Evolutionary conservation across 2,797 vertebrate genomes (phyloP).

Genomic region (Telmatherina bonti): DNA sequence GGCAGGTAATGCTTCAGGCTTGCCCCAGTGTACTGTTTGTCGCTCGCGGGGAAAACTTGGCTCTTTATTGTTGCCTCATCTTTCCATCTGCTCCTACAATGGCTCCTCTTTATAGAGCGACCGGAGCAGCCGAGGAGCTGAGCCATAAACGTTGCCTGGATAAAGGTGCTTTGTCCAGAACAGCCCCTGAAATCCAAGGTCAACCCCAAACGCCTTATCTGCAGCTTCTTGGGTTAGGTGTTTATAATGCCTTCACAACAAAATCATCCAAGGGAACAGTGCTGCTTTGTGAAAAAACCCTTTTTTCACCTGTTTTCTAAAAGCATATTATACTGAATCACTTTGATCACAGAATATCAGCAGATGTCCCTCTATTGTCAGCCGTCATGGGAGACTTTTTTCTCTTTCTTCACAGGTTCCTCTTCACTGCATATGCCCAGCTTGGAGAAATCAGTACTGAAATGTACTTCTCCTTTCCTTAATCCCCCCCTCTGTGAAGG

Average conservation of each 20-base stretch:
- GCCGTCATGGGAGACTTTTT: conserved; percentile 49
- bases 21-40: conserved; percentile 52
- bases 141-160: conserved; percentile 48
- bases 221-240: conserved; percentile 16
- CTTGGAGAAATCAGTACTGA: conserved; percentile 37
- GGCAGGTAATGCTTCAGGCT: conserved; percentile 73
- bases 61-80: conserved; percentile 57
- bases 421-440: conserved; percentile 58
- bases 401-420: conserved; percentile 47
- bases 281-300: conserved; percentile 38
- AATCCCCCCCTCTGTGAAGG: conserved; percentile 63
- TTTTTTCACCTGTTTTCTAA: conserved; percentile 4
- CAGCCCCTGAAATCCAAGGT: conserved; percentile 52
- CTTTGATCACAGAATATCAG: conserved; percentile 57
- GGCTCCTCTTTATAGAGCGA: conserved; percentile 44
- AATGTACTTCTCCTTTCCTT: conserved; percentile 52
- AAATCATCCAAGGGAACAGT: conserved; percentile 28
- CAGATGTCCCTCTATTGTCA: conserved; percentile 62
- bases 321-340: conserved; percentile 14
- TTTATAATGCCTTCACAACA: conserved; percentile 36
- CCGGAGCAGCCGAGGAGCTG: conserved; percentile 40
- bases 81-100: conserved; percentile 67
- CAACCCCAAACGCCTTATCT: conserved; percentile 46
- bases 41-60: conserved; percentile 46
- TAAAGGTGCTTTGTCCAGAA: conserved; percentile 75